Evolutionary conservation across 2,797 vertebrate genomes (phyloP).

Genomic region (Trematomus bernacchii): DNA sequence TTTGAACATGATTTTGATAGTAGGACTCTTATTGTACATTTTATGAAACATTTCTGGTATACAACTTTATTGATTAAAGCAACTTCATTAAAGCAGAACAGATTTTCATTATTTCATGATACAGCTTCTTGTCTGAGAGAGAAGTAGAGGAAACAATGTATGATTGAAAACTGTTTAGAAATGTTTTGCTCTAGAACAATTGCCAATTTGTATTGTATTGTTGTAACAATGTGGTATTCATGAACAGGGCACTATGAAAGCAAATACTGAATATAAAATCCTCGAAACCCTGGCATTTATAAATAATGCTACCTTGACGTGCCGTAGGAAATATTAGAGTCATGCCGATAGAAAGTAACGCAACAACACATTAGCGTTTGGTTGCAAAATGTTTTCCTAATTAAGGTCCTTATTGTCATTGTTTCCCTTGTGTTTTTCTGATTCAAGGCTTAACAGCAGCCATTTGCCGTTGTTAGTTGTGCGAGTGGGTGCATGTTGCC

Average conservation of each 20-base stretch:
- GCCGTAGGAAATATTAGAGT: background rate
- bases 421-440: rapidly evolving
- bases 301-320: constrained; percentile 10
- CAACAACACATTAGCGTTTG: background rate
- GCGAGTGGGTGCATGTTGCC: no score
- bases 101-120: background rate
- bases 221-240: background rate
- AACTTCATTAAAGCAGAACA: background rate
- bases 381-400: background rate
- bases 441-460: background rate
- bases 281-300: background rate
- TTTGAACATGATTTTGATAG: no score
- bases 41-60: background rate
- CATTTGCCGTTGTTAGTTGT: rapidly evolving
- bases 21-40: background rate
- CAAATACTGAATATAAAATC: background rate
- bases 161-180: background rate
- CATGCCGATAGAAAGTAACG: no score
- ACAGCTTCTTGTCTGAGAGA: background rate
- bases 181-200: background rate
- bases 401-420: background rate
- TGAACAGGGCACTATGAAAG: background rate
- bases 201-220: background rate
- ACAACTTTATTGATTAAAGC: background rate
- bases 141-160: constrained; percentile 29